Evolutionary conservation across 2,888 invertebrate genomes (phyloP).

Genomic region (Trilocha varians): DNA sequence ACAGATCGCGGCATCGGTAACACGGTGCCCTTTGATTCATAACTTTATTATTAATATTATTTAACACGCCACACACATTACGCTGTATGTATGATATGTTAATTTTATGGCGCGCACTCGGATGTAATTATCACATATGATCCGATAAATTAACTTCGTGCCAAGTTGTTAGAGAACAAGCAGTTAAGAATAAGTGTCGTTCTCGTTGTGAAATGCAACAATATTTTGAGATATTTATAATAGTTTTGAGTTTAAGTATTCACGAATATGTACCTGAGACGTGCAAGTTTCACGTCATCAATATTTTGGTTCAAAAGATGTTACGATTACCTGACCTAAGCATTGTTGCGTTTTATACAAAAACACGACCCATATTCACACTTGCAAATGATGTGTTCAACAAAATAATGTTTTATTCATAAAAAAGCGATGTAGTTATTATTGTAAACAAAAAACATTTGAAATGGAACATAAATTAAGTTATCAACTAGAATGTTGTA

Average conservation of each 20-base stretch:
- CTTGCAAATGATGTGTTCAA: too few species aligned
- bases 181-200: not conserved
- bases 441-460: conserved; percentile 4
- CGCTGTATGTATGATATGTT: conserved; percentile 18
- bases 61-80: conserved; percentile 17
- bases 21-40: conserved; percentile 36
- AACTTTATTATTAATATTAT: conserved; percentile 31
- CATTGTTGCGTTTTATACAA: too few species aligned
- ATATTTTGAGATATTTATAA: too few species aligned
- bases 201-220: too few species aligned
- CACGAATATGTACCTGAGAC: too few species aligned
- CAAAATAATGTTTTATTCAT: too few species aligned
- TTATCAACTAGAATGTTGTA: conserved; percentile 14
- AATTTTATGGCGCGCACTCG: conserved; percentile 18
- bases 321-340: too few species aligned
- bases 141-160: conserved; percentile 6
- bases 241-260: too few species aligned
- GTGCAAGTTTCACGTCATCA: too few species aligned
- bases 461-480: conserved; percentile 12
- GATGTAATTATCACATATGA: conserved; percentile 17
- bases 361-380: too few species aligned
- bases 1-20: conserved; percentile 27
- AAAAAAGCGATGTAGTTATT: too few species aligned
- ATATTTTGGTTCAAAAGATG: too few species aligned
- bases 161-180: not conserved